These are phyloP conservation scores for Oryzias melastigma DNA, from an alignment of 2,113 vertebrate genomes.

Conservation along the genomic window DNA sequence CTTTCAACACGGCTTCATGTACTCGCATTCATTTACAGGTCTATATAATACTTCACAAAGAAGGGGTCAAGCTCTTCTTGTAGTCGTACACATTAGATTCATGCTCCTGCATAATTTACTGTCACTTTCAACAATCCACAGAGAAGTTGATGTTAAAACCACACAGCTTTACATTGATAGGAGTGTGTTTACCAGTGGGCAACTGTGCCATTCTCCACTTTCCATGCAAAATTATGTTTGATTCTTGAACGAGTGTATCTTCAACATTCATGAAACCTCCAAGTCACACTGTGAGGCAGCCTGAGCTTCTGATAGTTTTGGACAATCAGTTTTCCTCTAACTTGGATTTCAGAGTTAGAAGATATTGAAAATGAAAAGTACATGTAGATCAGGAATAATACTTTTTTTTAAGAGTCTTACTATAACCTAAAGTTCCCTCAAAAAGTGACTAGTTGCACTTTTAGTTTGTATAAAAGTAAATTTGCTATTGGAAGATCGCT, in stretches of 20 bases:
- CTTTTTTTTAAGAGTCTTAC: too few species aligned
- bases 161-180: constrained; percentile 27
- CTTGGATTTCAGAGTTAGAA: too few species aligned
- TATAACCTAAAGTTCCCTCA: too few species aligned
- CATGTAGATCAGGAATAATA: too few species aligned
- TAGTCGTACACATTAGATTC: constrained; percentile 44
- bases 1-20: constrained; percentile 37
- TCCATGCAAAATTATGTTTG: constrained; percentile 4
- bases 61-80: constrained; percentile 12
- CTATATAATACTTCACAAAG: constrained; percentile 31
- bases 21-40: constrained; percentile 53
- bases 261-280: neutral
- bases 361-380: too few species aligned
- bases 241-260: neutral
- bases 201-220: constrained; percentile 16
- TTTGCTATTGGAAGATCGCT: too few species aligned
- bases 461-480: too few species aligned
- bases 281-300: neutral
- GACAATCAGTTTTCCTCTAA: too few species aligned
- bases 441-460: too few species aligned
- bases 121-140: constrained; percentile 28
- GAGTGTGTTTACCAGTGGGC: constrained; percentile 17
- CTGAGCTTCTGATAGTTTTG: neutral
- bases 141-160: constrained; percentile 27
- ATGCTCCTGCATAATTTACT: constrained; percentile 60